Evolutionary conservation across 2,888 invertebrate species (phyloP), one percentile per base, ranked within the genome.

Genomic region (Xylota sylvarum): DNA sequence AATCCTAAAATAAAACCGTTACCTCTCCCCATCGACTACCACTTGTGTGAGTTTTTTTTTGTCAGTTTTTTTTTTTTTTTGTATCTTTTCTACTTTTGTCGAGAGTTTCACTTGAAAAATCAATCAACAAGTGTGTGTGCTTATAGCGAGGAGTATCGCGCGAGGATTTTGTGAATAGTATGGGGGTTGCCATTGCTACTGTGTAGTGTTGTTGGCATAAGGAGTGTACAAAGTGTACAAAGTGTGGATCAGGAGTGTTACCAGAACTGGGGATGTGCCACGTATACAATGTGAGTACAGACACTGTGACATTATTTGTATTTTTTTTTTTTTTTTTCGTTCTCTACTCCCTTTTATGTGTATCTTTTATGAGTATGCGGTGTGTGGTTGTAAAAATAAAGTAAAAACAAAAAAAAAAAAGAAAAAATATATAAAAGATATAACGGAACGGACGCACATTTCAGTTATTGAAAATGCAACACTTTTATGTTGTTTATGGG

Each of bases 91-190:
- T 62, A 55, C 72, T 77, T 73, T 82, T 69, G 86, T 86, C 62
- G 48, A 86, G 77, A 76, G 77, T 73, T 83, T 83, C 83, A 87
- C 78, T 87, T 87, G 78, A 83, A 87, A 87, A 83, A 87, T 87
- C 87, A 83, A 87, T 87, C 87, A 87, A 87, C 87, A 87, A 87
- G 87, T 87, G 87, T 86, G 85, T 80, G 81, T 82, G 86, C 86
- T 86, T 78, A 73, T 27, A 56, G 83, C 60, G 58, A 80, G 65
- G 79, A 69, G 80, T 76, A 76, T 67, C 55, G 81, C 77, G 81
- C 52, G 86, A 81, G 86, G 86, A 81, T 86, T 86, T 67, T 81
- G 64, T 79, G 48, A 56, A 77, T 73, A 69, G 74, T 67, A 48
- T 35, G n/a, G 40, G 9, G n/a, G 9, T 77, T 80, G 85, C 65